Conservation (phyloP, 1,140 invertebrate genomes). For the Gonatopus flavifemur region DNA sequence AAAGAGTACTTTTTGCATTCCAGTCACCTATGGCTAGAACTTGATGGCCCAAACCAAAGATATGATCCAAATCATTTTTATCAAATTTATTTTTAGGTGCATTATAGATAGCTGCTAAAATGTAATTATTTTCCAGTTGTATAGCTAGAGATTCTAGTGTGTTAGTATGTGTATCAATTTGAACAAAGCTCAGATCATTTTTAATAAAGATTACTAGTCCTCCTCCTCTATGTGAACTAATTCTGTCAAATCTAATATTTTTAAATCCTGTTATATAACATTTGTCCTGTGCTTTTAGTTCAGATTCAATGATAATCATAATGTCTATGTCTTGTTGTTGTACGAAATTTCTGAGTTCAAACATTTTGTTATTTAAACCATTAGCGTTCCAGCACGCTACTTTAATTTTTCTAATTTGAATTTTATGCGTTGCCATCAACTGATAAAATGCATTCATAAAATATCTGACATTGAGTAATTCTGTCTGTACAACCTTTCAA, state of each 20-base stretch:
- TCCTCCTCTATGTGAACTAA: slow-evolving; percentile 5
- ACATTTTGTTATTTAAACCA: slow-evolving; percentile 21
- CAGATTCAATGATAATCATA: slow-evolving; percentile 27
- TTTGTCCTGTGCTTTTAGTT: slow-evolving; percentile 11
- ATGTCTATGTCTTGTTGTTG: slow-evolving; percentile 21
- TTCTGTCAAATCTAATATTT: slow-evolving; percentile 24
- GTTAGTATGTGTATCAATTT: no score
- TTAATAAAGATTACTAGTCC: slow-evolving; percentile 27
- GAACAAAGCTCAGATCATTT: no score
- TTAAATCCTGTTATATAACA: slow-evolving; percentile 23
- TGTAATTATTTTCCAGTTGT: slow-evolving; percentile 25
- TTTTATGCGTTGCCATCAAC: no score
- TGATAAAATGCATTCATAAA: no score
- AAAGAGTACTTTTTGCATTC: slow-evolving; percentile 25
- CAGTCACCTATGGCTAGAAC: slow-evolving; percentile 29
- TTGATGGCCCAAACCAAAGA: slow-evolving; percentile 23
- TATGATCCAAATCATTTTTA: slow-evolving; percentile 12
- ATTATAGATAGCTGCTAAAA: slow-evolving; percentile 24
- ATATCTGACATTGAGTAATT: no score
- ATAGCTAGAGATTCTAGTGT: slow-evolving; percentile 21
- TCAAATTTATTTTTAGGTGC: slow-evolving; percentile 23
- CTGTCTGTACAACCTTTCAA: no score
- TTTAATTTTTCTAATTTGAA: slow-evolving; percentile 16
- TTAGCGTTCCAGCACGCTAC: slow-evolving; percentile 31
- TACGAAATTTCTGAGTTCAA: slow-evolving; percentile 25